Evolutionary conservation across 1,140 invertebrate species (phyloP), one percentile per base, ranked within the genome.

Genomic region (Zaprionus taronus): DNA sequence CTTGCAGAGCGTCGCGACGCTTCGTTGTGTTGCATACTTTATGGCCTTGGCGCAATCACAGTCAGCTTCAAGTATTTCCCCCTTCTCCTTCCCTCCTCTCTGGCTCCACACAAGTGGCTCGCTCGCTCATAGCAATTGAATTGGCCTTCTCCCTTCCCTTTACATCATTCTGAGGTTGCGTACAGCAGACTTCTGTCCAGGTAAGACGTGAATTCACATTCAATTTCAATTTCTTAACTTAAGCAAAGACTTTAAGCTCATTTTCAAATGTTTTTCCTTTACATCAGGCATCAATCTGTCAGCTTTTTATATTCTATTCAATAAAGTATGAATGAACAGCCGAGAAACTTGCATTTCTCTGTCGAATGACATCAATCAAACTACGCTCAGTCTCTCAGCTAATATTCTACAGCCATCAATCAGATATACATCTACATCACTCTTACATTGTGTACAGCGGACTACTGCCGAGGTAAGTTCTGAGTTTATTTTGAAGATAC

Each of bases 11-110:
- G 26, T 47, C 17, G 60, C 22, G 24, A 17, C 41, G 60, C 36
- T 28, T 34, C 20, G 28, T 56, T 57, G 70, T 87, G 74, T 61
- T 87, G 84, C 84, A 87, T 87, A 87, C 84, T 89, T 87, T 87
- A 87, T 89, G 80, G 79, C 84, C 44, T 66, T 72, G 74, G 75
- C 74, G 71, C 71, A 80, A 87, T 87, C 73, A 83, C 77, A 80
- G 80, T 36, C 69, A 28, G 15, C 24, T 9, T 26, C n/a, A 17
- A 51, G 31, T 34, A 34, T 34, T 34, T 2, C 3, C 15, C 15
- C 26, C 22, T 9, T 5, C 5, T 6, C 11, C 15, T n/a, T 5
- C 15, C 1, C 24, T 5, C 20, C 20, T 51, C 41, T 17, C 0
- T 15, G 38, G 1, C 1, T 5, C 7, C 38, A 2, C 14, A 14